These are phyloP conservation scores for Thripadectes ignobilis DNA, from an alignment of 2,797 vertebrate genomes.

Conservation along the genomic window DNA sequence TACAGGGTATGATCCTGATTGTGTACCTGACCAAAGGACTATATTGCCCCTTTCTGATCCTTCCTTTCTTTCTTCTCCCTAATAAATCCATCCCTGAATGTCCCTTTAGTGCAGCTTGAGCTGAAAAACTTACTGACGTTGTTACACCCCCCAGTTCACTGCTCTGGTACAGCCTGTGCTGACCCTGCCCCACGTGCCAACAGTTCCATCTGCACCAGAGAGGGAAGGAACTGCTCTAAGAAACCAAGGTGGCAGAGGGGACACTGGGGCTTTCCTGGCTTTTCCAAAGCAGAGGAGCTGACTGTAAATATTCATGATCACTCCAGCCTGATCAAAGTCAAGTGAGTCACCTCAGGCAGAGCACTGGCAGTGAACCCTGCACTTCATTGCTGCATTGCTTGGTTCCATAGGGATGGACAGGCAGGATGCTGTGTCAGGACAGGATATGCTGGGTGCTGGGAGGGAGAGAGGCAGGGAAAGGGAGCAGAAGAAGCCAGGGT, in stretches of 20 bases:
- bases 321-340: conserved; percentile 13
- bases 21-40: background rate
- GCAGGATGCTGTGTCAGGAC: background rate
- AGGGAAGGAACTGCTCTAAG: background rate
- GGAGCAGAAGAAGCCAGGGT: background rate
- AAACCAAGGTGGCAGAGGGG: background rate
- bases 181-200: conserved; percentile 11
- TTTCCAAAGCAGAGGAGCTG: conserved; percentile 8
- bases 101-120: background rate
- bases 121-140: background rate
- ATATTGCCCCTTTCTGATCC: background rate
- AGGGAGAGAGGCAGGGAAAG: background rate
- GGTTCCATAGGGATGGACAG: background rate
- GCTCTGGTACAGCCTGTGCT: conserved; percentile 20
- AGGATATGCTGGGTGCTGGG: background rate
- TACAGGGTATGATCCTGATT: background rate
- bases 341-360: background rate
- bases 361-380: background rate
- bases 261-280: conserved; percentile 25
- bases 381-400: background rate
- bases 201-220: background rate
- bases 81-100: background rate
- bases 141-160: background rate
- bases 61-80: background rate
- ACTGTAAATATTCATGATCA: background rate